phyloP scores from a whole-genome alignment of 2,113 vertebrate genomes.

The Zapus hudsonius region DNA sequence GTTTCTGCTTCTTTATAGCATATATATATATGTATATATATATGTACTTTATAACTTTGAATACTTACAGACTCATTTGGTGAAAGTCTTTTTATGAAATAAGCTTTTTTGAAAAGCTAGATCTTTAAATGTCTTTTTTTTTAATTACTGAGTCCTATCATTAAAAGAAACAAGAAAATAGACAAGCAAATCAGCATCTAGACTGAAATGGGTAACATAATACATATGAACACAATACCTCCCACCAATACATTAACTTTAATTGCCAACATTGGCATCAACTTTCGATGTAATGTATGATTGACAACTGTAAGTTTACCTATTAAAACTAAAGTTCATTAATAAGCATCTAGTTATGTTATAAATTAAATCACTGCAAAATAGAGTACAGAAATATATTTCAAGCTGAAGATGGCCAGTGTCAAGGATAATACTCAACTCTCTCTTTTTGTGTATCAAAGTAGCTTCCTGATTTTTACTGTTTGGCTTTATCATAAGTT shows the following conservation, averaged over 20 bases:
- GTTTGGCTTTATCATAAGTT: constrained; percentile 29
- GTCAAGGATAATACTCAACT: background rate
- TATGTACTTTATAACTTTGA: background rate
- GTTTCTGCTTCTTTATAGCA: too few species aligned
- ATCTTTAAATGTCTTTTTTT: constrained; percentile 21
- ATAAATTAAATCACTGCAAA: constrained; percentile 22
- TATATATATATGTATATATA: background rate
- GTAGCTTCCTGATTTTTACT: constrained; percentile 30
- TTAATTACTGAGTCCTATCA: background rate
- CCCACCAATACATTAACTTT: background rate
- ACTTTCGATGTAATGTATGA: background rate
- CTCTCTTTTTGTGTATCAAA: constrained; percentile 1
- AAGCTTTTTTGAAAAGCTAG: background rate
- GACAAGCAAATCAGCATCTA: background rate
- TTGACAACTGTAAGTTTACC: background rate
- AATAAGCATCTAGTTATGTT: constrained; percentile 1
- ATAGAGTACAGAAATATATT: constrained; percentile 12
- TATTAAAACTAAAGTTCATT: constrained; percentile 39
- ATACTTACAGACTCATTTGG: background rate
- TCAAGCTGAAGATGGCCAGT: background rate
- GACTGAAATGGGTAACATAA: background rate
- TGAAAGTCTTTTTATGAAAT: background rate
- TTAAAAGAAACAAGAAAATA: constrained; percentile 37
- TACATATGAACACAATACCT: background rate
- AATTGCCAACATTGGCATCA: background rate